Base-by-base conservation (phyloP, 2,113 vertebrate species). In the Notarius quadriscutis region DNA sequence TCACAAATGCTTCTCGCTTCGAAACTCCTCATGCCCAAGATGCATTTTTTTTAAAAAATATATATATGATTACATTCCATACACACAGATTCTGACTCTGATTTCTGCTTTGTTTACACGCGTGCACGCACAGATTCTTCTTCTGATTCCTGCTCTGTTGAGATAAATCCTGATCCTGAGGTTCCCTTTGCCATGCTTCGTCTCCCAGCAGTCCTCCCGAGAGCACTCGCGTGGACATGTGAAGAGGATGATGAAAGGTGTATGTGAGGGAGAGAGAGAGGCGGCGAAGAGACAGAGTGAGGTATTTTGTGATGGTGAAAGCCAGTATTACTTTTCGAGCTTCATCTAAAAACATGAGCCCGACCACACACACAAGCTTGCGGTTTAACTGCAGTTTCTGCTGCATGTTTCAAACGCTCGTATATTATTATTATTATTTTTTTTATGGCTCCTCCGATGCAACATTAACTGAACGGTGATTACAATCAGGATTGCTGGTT, bases 381-480 rank as follows among this genome's bases (percentile, higher is more conserved):
- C 20, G 48, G 34, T 89, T 91, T 87, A 92, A 84, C 87, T 91
- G 58, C 77, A 58, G 12, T 71, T 93, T 79, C 90, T 62, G 57
- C 83, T 85, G 22, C 62, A 62, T 41, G 48, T 75, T 84, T 75
- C 30, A 84, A 48, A 62, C 18, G 55, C 2, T 15, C 14, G 10
- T 84, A 30, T 25, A 67, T 78, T n/a, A n/a, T n/a, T n/a, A n/a
- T n/a, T n/a, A n/a, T n/a, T n/a, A n/a, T n/a, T n/a, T n/a, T n/a
- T 89, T 86, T 84, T 78, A 79, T 50, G 65, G 60, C 58, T 62
- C 58, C 62, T 81, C 18, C 89, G 78, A 81, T 41, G 53, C 89
- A 90, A 81, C 91, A 90, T 93, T 93, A 94, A 93, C 92, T 91
- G 85, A 94, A 92, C 85, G 81, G 90, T 91, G 92, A 93, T 94